Evolutionary conservation across 2,888 invertebrate species (phyloP).

Genomic region (Hypercompe scribonia): DNA sequence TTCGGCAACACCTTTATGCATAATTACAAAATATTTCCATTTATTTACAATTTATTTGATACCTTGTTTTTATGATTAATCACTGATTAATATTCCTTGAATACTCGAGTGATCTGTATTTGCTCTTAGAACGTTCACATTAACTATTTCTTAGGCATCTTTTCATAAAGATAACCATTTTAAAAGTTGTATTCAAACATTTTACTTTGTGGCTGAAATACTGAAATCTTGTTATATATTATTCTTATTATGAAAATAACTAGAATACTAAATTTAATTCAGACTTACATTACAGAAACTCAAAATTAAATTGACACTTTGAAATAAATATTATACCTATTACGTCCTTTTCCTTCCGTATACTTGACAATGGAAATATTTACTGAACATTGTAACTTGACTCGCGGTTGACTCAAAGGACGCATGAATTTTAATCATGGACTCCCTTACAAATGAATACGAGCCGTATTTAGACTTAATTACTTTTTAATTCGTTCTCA

Average conservation of each 20-base stretch:
- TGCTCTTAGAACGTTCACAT: not conserved
- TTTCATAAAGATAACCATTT: not conserved
- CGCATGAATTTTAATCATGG: conserved; percentile 16
- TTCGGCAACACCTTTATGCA: not conserved
- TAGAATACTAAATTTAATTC: not conserved
- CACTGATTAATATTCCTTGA: not conserved
- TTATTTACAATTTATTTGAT: conserved; percentile 26
- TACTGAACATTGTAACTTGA: conserved; percentile 8
- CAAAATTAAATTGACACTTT: not conserved
- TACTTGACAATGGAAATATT: conserved; percentile 20
- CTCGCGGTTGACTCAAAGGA: conserved; percentile 14
- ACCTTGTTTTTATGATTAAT: conserved; percentile 14
- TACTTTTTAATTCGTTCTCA: conserved; percentile 22
- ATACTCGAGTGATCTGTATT: not conserved
- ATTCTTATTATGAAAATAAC: not conserved
- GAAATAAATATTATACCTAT: conserved; percentile 2
- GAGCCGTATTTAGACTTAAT: conserved; percentile 17
- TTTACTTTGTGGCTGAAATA: not conserved
- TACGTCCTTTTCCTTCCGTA: conserved; percentile 16
- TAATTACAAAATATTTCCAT: too few relatives aligned
- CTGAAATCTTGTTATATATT: too few relatives aligned
- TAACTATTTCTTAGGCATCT: not conserved
- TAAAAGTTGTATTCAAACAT: not conserved
- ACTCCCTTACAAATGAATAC: conserved; percentile 3
- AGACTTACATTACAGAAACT: not conserved